phyloP scores from a whole-genome alignment of 2,113 vertebrate species.

The Dromiciops gliroides region DNA sequence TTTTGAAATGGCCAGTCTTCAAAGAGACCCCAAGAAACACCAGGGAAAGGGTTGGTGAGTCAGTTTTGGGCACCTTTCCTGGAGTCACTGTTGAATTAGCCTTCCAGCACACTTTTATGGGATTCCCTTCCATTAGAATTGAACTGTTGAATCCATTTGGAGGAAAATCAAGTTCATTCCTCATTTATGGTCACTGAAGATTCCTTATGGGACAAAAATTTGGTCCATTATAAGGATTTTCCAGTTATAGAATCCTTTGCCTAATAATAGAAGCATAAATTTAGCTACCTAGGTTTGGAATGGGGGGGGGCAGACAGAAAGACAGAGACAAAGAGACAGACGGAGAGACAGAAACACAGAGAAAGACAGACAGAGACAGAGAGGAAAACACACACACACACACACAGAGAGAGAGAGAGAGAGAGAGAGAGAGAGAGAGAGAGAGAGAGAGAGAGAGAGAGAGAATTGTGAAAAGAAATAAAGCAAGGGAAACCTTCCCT shows the following conservation, averaged over 20 bases:
- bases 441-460: background rate
- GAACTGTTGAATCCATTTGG: slow-evolving; percentile 34
- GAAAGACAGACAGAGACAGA: no score
- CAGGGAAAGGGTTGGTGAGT: slow-evolving; percentile 7
- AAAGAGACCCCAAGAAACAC: background rate
- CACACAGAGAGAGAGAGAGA: no score
- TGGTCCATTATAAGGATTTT: background rate
- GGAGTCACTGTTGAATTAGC: slow-evolving; percentile 12
- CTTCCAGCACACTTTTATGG: slow-evolving; percentile 35
- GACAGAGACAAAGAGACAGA: slow-evolving; percentile 32
- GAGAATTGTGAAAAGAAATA: background rate
- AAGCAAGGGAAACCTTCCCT: background rate
- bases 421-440: background rate
- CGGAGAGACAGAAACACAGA: background rate
- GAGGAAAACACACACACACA: no score
- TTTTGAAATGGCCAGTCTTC: slow-evolving; percentile 41
- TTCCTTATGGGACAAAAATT: slow-evolving; percentile 47
- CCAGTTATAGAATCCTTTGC: slow-evolving; percentile 7
- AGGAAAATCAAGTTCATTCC: slow-evolving; percentile 28
- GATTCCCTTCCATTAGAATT: slow-evolving; percentile 21
- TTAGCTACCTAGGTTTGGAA: slow-evolving; percentile 32
- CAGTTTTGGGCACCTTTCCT: background rate
- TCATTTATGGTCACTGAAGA: slow-evolving; percentile 40
- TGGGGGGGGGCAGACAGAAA: background rate
- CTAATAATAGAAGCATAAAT: slow-evolving; percentile 34